These are phyloP conservation scores for Agapornis roseicollis DNA, from an alignment of 2,113 vertebrate genomes.

Conservation along the genomic window DNA sequence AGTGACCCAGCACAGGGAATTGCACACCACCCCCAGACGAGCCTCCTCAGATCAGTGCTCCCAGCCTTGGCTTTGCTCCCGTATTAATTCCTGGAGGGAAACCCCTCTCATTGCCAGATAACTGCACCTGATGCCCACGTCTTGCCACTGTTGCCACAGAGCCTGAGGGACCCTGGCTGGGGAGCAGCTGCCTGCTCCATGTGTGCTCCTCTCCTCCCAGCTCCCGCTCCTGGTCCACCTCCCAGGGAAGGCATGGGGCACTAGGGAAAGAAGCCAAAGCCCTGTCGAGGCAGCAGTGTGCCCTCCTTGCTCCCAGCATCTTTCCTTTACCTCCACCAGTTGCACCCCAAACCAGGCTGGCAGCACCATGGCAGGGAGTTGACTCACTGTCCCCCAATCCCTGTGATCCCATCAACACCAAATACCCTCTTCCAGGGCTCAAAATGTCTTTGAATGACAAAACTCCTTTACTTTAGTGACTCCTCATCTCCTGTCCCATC, in stretches of 20 bases:
- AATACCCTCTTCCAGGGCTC: background rate
- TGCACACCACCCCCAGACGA: background rate
- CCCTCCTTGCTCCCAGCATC: background rate
- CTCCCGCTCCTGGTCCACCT: background rate
- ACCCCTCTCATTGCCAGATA: background rate
- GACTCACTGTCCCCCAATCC: background rate
- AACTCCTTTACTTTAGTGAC: background rate
- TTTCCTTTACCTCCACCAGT: background rate
- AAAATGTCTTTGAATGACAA: background rate
- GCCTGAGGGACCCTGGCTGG: background rate
- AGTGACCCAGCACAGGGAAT: background rate
- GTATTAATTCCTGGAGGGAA: background rate
- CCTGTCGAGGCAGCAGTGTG: background rate
- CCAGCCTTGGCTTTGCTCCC: background rate
- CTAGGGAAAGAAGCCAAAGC: background rate
- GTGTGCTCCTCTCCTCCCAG: background rate
- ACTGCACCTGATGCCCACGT: background rate
- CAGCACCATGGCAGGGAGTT: background rate
- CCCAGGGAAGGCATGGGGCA: background rate
- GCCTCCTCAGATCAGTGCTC: background rate
- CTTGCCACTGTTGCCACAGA: background rate
- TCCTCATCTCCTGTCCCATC: background rate
- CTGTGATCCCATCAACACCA: background rate
- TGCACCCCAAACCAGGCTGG: background rate
- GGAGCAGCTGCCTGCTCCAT: constrained; percentile 19